Conservation (phyloP, 2,888 invertebrate genomes). For the Zaprionus lineosus region DNA sequence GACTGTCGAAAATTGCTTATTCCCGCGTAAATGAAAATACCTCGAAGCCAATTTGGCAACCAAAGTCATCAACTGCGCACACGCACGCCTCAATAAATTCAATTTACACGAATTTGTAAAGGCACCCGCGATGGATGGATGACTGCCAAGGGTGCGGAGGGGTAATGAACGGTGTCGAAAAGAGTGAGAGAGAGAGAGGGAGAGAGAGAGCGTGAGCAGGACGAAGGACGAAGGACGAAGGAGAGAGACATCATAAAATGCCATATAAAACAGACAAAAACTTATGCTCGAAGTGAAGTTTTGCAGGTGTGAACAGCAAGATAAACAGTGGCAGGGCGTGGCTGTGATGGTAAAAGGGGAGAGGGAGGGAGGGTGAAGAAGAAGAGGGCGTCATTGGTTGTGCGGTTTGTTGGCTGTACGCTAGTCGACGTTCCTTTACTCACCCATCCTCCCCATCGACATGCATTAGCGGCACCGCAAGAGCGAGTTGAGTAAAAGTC, state of each 20-base stretch:
- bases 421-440: slow-evolving; percentile 49
- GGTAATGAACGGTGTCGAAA: background rate
- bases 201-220: background rate
- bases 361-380: slow-evolving; percentile 5
- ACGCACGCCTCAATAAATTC: slow-evolving; percentile 77
- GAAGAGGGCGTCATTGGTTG: slow-evolving; percentile 1
- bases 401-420: slow-evolving; percentile 9
- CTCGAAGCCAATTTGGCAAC: slow-evolving; percentile 74
- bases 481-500: slow-evolving; percentile 62
- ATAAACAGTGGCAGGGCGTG: slow-evolving; percentile 51
- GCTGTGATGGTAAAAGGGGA: background rate
- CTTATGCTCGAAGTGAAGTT: slow-evolving; percentile 59
- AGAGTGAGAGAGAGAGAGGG: too few relatives aligned
- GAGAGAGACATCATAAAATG: slow-evolving; percentile 12
- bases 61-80: slow-evolving; percentile 75
- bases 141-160: background rate
- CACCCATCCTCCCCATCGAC: too few relatives aligned
- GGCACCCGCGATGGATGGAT: slow-evolving; percentile 51
- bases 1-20: slow-evolving; percentile 50
- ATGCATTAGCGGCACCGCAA: slow-evolving; percentile 73
- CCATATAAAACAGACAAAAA: slow-evolving; percentile 56
- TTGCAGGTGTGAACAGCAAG: slow-evolving; percentile 74
- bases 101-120: slow-evolving; percentile 77
- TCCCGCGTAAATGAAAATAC: slow-evolving; percentile 51
- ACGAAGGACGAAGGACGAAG: background rate